Base-by-base conservation (phyloP, 2,113 vertebrate genomes). In the Australoheros scitulus region DNA sequence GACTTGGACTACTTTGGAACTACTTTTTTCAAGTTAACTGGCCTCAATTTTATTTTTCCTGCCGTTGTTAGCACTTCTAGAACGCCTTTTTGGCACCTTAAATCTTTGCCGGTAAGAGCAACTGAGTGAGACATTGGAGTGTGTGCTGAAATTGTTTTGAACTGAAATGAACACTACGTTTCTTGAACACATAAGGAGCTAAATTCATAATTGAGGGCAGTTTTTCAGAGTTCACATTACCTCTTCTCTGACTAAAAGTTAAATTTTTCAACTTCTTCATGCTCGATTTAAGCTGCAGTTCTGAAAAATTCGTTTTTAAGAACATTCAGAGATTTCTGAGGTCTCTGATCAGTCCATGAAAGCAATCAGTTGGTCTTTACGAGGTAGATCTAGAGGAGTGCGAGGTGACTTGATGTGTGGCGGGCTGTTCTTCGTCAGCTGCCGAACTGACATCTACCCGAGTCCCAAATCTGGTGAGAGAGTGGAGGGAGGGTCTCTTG, bases 21-120 rank as follows among this genome's bases (percentile, higher is more conserved):
- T 61, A 29, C 52, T 57, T n/a, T 38, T 26, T 61, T 60, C 5
- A 59, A 14, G 77, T 59, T 29, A 34, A 82, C 79, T 34, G 34
- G 52, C 70, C 74, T 86, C 78, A 5, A 22, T 81, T 24, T 14
- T 60, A 34, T 9, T 20, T 32, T 41, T 29, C 3, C 11, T 38
- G 77, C 38, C 85, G 43, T 77, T 56, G 15, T 17, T 38, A 82
- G 36, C 32, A 11, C 57, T 47, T 89, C 70, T 38, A 50, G 15
- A 20, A 18, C 41, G 59, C 41, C 59, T 61, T 13, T 22, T 32
- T 79, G 80, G 59, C 74, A 77, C 82, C 85, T 80, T 65, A 78
- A 61, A 76, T 76, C 70, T 92, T 80, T 79, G 32, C 80, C 87
- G 92, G 93, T 94, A 93, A 93, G 93, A 87, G 41, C 26, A 22